phyloP scores from a whole-genome alignment of 1,140 invertebrate species.

The Teleopsis dalmanni region DNA sequence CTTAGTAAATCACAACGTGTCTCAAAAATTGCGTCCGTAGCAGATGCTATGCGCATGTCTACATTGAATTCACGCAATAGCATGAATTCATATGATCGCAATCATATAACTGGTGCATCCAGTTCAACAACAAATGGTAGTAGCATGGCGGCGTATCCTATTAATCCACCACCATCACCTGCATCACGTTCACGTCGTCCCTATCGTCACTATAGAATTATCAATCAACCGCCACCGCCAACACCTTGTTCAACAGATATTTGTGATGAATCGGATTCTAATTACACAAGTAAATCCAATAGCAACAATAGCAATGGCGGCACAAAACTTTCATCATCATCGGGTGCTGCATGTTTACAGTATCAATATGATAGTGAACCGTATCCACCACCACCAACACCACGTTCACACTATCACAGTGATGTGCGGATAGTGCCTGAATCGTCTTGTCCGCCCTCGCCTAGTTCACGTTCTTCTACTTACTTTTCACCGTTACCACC shows the following conservation, averaged over 20 bases:
- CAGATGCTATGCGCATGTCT: conserved; percentile 59
- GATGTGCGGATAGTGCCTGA: conserved; percentile 48
- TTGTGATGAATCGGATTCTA: conserved; percentile 78
- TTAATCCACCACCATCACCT: conserved; percentile 83
- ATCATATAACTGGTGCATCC: conserved; percentile 75
- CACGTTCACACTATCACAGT: conserved; percentile 66
- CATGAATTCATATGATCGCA: conserved; percentile 64
- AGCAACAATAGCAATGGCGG: conserved; percentile 38
- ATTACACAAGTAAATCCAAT: conserved; percentile 49
- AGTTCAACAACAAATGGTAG: conserved; percentile 61
- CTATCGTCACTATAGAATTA: conserved; percentile 68
- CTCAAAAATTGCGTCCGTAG: conserved; percentile 45
- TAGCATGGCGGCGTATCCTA: conserved; percentile 45
- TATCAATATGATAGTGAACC: conserved; percentile 61
- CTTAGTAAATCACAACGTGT: conserved; percentile 46
- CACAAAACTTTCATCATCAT: conserved; percentile 33
- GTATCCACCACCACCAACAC: conserved; percentile 77
- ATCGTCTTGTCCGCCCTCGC: conserved; percentile 65
- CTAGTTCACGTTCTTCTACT: conserved; percentile 65
- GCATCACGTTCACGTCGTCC: conserved; percentile 68
- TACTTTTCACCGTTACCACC: conserved; percentile 66
- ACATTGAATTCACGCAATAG: conserved; percentile 55
- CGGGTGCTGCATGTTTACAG: conserved; percentile 34
- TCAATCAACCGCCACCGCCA: conserved; percentile 81
- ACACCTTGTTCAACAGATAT: conserved; percentile 92